Evolutionary conservation across 53 echinoderm and acorn worm species (phyloP).

Genomic region (Luidia sarsii): DNA sequence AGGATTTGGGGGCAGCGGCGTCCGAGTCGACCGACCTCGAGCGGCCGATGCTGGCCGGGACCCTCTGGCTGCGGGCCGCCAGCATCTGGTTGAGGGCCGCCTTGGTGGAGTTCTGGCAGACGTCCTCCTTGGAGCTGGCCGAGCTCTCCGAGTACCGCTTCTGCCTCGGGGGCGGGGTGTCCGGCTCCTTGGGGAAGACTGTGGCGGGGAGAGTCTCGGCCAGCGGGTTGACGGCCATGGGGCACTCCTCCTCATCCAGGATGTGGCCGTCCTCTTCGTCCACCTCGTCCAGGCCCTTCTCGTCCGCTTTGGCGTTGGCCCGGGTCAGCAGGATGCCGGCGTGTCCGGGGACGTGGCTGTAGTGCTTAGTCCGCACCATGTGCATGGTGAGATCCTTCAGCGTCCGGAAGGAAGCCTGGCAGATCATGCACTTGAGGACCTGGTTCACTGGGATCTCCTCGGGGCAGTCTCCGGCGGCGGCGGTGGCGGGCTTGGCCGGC

Average conservation of each 20-base stretch:
- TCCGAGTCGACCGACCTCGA: conserved; percentile 28
- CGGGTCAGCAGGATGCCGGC: conserved; percentile 56
- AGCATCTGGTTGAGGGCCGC: conserved; percentile 59
- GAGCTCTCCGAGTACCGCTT: conserved; percentile 45
- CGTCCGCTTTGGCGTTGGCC: conserved; percentile 26
- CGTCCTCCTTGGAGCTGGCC: conserved; percentile 28
- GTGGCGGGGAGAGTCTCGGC: conserved; percentile 19
- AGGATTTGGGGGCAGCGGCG: conserved; percentile 15
- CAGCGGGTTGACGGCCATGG: neutral
- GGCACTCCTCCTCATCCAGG: conserved; percentile 33
- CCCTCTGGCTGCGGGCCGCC: conserved; percentile 46
- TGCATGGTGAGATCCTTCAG: conserved; percentile 95
- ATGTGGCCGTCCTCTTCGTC: conserved; percentile 40
- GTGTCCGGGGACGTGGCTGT: conserved; percentile 77
- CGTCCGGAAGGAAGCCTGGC: conserved; percentile 83
- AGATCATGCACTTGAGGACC: conserved; percentile 93
- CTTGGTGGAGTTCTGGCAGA: conserved; percentile 46
- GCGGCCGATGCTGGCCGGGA: conserved; percentile 21
- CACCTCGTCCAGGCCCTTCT: conserved; percentile 34
- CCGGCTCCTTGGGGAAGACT: conserved; percentile 17
- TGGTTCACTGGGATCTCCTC: conserved; percentile 80
- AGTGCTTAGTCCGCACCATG: conserved; percentile 94
- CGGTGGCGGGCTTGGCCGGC: conserved; percentile 41
- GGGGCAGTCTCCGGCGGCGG: conserved; percentile 53
- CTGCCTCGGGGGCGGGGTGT: conserved; percentile 15